Evolutionary conservation across 2,113 vertebrate species (phyloP).

Genomic region (Stegostoma tigrinum): DNA sequence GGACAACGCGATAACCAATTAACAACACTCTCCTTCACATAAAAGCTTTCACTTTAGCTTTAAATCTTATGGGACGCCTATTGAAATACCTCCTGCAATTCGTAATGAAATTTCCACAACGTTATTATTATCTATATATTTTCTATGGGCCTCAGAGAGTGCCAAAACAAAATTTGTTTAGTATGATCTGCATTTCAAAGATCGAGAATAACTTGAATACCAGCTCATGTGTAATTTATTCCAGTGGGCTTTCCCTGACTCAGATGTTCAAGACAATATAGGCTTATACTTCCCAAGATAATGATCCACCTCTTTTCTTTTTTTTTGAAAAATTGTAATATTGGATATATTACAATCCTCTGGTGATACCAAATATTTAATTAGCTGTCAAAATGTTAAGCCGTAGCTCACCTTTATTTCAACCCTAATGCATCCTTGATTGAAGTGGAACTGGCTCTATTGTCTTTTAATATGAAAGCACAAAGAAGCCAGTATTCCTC

Average conservation of each 20-base stretch:
- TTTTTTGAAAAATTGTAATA: background rate
- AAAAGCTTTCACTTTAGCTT: background rate
- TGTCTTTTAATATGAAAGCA: background rate
- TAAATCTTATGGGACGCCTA: background rate
- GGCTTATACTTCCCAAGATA: background rate
- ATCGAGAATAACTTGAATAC: background rate
- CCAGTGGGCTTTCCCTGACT: background rate
- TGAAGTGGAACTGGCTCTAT: background rate
- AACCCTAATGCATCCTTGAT: background rate
- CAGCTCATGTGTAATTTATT: background rate
- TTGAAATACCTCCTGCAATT: slow-evolving; percentile 9
- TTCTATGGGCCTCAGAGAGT: background rate
- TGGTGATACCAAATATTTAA: background rate
- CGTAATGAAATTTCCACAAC: background rate
- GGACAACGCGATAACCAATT: slow-evolving; percentile 20
- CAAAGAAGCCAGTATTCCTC: background rate
- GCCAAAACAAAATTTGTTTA: background rate
- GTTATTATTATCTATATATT: background rate
- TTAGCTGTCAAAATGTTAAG: slow-evolving; percentile 12
- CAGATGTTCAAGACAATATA: background rate
- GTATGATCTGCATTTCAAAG: background rate
- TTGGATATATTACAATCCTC: background rate
- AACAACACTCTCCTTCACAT: background rate
- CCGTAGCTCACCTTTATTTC: slow-evolving; percentile 1
- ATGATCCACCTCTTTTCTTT: background rate